Evolutionary conservation across 64 coral and sea anemone genomes (phyloP), one percentile per base, ranked within the genome.

Genomic region (Exaiptasia diaphana): DNA sequence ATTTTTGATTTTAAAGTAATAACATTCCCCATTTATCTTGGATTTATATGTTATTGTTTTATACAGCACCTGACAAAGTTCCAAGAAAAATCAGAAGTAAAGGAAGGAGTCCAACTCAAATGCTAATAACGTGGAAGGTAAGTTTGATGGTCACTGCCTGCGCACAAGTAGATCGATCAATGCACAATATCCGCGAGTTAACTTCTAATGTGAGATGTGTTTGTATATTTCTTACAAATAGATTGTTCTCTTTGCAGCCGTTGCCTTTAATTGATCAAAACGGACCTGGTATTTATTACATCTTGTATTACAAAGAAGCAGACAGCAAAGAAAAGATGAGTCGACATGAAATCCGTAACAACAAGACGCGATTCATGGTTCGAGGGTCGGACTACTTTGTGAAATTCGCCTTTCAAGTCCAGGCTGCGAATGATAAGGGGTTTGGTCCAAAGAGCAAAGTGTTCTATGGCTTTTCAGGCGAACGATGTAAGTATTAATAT

Each of bases 361-460:
- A 50, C 34, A 73, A 42, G 1, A 72, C 81, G 6, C 68, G 15
- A 27, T 85, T 64, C 31, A 23, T 41, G 35, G 77, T 94, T 25
- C 43, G 10, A 10, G 91, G 91, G 1, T 62, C 80, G 0, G 57
- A 79, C 18, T 94, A 79, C 80, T 94, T 74, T 27, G 54, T 53
- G 8, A 65, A 94, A 45, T 89, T 89, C 50, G 81, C 41, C 24
- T 85, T 94, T 40, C 91, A 80, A 29, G 63, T 94, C 20, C 86
- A 94, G n/a, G 91, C 91, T 42, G 91, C 87, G 14, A 94, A 94
- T 27, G 50, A 14, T 13, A 46, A 43, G 34, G 91, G 91, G 3
- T 88, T 88, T 89, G 91, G 91, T 1, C 91, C 91, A 7, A 85
- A 85, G 59, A 94, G 91, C 36, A 68, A 79, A 4, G 38, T 39